Conservation (phyloP, 1,140 invertebrate genomes). For the Eupeodes corollae region DNA sequence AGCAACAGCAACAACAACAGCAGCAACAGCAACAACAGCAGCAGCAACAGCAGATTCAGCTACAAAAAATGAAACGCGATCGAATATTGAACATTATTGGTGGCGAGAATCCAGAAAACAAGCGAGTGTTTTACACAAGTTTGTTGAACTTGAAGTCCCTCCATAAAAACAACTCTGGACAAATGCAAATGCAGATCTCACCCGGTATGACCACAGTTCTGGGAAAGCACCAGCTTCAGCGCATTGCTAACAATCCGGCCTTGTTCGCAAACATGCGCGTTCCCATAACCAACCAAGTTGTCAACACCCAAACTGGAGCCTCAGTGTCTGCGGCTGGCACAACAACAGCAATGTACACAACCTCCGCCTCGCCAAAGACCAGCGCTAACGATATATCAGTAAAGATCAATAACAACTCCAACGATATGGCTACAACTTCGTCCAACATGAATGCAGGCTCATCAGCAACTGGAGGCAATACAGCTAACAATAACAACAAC, state of each 20-base stretch:
- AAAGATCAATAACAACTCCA: conserved; percentile 25
- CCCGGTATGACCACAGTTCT: conserved; percentile 4
- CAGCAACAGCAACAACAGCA: conserved; percentile 17
- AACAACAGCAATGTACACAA: too few relatives aligned
- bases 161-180: conserved; percentile 33
- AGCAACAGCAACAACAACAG: conserved; percentile 7
- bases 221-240: conserved; percentile 26
- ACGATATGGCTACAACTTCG: conserved; percentile 19
- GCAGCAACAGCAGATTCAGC: conserved; percentile 16
- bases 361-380: background rate
- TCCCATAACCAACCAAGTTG: conserved; percentile 23
- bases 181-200: conserved; percentile 32
- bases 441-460: conserved; percentile 10
- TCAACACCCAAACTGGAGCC: conserved; percentile 15
- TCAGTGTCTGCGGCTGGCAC: conserved; percentile 1
- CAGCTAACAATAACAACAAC: conserved; percentile 3
- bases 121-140: conserved; percentile 31
- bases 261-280: conserved; percentile 26
- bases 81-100: conserved; percentile 11
- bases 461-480: background rate
- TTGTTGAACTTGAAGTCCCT: conserved; percentile 30
- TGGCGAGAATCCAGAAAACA: conserved; percentile 14
- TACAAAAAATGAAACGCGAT: conserved; percentile 26
- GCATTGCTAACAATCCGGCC: conserved; percentile 25
- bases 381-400: background rate